Evolutionary conservation across 1,140 invertebrate genomes (phyloP).

Genomic region (Drosophila pallidifrons): DNA sequence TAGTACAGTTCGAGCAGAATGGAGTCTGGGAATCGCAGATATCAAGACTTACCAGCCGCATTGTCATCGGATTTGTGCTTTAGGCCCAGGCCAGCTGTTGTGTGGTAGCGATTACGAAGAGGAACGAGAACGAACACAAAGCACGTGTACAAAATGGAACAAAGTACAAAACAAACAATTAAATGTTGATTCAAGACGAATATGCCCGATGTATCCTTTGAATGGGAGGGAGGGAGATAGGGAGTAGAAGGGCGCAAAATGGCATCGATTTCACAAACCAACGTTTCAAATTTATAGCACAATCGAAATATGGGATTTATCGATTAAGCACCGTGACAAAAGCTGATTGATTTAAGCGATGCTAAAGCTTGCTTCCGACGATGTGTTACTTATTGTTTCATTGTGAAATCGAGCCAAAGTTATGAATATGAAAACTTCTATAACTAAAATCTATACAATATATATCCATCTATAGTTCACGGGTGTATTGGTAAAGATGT

Average conservation of each 20-base stretch:
- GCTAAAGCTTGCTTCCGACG: neutral
- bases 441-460: neutral
- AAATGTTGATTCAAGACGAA: conserved; percentile 23
- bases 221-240: neutral
- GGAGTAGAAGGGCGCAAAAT: neutral
- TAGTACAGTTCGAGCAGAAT: conserved; percentile 32
- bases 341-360: neutral
- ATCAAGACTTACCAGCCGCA: conserved; percentile 61
- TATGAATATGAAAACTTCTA: neutral
- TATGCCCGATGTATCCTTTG: conserved; percentile 13
- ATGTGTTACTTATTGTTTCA: neutral
- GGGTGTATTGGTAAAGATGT: conserved; percentile 5
- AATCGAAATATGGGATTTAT: neutral
- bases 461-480: neutral
- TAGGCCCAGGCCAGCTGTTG: conserved; percentile 69
- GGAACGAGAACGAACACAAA: conserved; percentile 52
- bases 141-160: conserved; percentile 42
- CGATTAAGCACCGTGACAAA: neutral
- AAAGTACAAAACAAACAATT: conserved; percentile 42
- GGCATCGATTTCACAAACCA: conserved; percentile 18
- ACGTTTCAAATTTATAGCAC: neutral
- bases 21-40: conserved; percentile 15
- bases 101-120: conserved; percentile 3
- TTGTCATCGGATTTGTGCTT: conserved; percentile 67
- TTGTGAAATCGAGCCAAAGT: conserved; percentile 2